Conservation (phyloP, 1,140 invertebrate species). For the Cecropterus lyciades region DNA sequence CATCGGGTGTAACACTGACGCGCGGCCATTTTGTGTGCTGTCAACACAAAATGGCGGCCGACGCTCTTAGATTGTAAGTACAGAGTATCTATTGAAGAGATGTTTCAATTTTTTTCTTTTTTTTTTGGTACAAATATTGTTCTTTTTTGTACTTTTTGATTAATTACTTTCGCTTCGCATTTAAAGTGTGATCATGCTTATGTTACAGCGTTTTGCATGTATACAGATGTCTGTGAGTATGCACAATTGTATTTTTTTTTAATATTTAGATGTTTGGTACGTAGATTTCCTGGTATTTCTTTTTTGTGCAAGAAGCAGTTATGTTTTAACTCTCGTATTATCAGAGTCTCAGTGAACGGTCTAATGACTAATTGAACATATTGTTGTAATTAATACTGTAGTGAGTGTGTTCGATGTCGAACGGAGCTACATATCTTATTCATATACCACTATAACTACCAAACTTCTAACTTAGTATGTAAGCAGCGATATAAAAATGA, state of each 20-base stretch:
- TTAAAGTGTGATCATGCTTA: constrained; percentile 81
- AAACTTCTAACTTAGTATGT: constrained; percentile 72
- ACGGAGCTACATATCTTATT: constrained; percentile 29
- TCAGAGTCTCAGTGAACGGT: constrained; percentile 51
- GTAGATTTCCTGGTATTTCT: constrained; percentile 55
- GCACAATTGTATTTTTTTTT: constrained; percentile 74
- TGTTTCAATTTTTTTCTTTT: constrained; percentile 59
- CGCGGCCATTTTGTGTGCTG: constrained; percentile 70
- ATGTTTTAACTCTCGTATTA: constrained; percentile 43
- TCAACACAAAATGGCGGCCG: constrained; percentile 68
- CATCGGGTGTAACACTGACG: constrained; percentile 49
- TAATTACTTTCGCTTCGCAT: constrained; percentile 76
- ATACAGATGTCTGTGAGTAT: constrained; percentile 81
- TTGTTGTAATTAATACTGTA: constrained; percentile 38
- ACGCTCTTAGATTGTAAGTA: constrained; percentile 72
- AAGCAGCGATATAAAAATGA: constrained; percentile 62
- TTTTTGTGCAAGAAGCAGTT: constrained; percentile 43
- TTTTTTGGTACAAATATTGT: constrained; percentile 77
- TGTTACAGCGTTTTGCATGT: constrained; percentile 82
- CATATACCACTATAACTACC: constrained; percentile 59
- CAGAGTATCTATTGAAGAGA: constrained; percentile 75
- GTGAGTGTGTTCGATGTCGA: constrained; percentile 36
- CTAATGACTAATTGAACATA: constrained; percentile 46
- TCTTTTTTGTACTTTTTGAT: constrained; percentile 59
- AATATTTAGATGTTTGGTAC: constrained; percentile 63